Percentiles rank a stretch among this genome's conserved stretches.
These are phyloP conservation scores for Papilio elwesi DNA, from an alignment of 2,888 invertebrate genomes.

Conservation along the genomic window DNA sequence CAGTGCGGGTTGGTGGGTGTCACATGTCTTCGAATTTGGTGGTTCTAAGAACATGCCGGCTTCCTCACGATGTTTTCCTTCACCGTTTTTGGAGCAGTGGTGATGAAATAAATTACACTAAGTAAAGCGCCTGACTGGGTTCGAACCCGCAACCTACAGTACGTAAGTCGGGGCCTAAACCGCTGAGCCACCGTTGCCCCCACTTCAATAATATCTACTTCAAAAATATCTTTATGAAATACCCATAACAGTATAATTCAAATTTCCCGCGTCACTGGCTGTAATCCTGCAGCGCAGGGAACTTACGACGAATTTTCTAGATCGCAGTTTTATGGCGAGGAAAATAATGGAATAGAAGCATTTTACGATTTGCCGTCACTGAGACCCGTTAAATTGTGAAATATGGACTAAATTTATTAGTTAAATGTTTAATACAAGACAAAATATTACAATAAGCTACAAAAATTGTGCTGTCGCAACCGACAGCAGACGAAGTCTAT, in stretches of 20 bases:
- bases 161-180: too few species aligned
- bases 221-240: not conserved
- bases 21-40: too few species aligned
- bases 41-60: too few species aligned
- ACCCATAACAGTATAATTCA: constrained; percentile 12
- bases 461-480: too few species aligned
- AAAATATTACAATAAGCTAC: not conserved
- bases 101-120: too few species aligned
- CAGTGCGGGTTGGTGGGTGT: too few species aligned
- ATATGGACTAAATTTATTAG: not conserved
- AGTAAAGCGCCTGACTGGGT: too few species aligned
- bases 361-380: constrained; percentile 4
- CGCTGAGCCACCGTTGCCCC: too few species aligned
- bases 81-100: too few species aligned
- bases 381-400: constrained; percentile 5
- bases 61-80: too few species aligned
- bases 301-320: not conserved
- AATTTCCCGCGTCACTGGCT: constrained; percentile 12
- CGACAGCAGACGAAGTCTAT: too few species aligned
- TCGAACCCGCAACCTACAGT: too few species aligned
- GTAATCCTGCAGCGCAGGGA: not conserved
- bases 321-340: constrained; percentile 19
- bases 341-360: constrained; percentile 19
- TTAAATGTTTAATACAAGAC: not conserved
- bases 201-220: not conserved